Conservation (phyloP, 2,888 invertebrate genomes). For the Andricus quercusramuli region DNA sequence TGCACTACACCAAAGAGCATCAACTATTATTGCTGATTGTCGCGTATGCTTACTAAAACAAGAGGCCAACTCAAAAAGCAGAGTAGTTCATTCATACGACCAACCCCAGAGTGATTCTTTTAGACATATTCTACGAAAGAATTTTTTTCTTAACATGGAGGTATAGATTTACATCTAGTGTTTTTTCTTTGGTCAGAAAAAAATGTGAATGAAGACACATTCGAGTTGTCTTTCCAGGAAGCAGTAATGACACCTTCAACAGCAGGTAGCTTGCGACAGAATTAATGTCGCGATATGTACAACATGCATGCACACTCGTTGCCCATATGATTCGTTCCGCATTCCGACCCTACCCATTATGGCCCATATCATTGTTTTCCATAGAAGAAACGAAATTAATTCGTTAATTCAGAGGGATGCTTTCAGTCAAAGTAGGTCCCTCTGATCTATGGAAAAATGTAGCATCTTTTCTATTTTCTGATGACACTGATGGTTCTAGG, state of each 20-base stretch:
- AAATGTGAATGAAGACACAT: slow-evolving; percentile 24
- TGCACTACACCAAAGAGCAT: too few relatives aligned
- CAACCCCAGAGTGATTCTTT: too few relatives aligned
- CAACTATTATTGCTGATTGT: too few relatives aligned
- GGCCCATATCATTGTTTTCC: slow-evolving; percentile 31
- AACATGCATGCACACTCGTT: neutral
- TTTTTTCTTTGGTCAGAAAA: slow-evolving; percentile 22
- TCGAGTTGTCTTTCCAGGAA: slow-evolving; percentile 20
- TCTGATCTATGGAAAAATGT: neutral
- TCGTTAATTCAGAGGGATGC: neutral
- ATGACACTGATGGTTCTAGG: neutral
- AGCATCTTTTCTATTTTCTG: neutral
- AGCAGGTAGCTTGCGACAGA: slow-evolving; percentile 48
- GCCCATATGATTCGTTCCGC: slow-evolving; percentile 41
- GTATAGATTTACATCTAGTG: neutral
- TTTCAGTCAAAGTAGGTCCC: neutral
- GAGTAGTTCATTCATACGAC: too few relatives aligned
- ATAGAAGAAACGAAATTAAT: neutral
- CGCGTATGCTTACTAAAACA: too few relatives aligned
- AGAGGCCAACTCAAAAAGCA: too few relatives aligned
- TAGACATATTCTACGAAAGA: too few relatives aligned
- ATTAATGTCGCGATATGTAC: slow-evolving; percentile 46
- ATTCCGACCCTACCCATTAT: slow-evolving; percentile 43
- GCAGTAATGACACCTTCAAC: slow-evolving; percentile 42
- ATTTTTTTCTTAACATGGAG: too few relatives aligned